A percentile compares a stretch with the other conserved stretches of the same genome.
Conservation (phyloP, 2,888 invertebrate species). For the Eugnorisma glareosa region DNA sequence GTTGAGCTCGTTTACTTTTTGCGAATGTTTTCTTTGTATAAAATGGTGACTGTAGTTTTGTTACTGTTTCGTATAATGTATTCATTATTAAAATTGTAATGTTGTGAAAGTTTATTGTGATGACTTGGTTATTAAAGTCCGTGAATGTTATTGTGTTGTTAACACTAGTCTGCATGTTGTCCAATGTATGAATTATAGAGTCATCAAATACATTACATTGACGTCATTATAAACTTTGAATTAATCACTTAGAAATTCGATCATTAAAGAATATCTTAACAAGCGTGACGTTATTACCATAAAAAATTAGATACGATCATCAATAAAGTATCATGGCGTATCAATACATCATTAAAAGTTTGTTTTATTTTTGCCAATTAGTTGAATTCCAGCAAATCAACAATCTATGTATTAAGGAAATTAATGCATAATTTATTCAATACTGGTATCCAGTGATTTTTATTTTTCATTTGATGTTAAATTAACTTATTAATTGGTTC, state of each 20-base stretch:
- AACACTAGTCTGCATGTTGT: not conserved
- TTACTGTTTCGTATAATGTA: slow-evolving; percentile 5
- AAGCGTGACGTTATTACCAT: not conserved
- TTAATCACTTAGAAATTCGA: not conserved
- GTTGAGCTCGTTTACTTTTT: slow-evolving; percentile 43
- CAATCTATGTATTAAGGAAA: not conserved
- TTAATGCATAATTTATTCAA: not conserved
- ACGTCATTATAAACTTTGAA: not conserved
- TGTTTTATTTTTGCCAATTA: not conserved
- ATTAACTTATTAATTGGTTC: not conserved
- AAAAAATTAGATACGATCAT: not conserved
- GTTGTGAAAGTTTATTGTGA: not conserved
- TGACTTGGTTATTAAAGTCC: not conserved
- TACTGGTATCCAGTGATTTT: not conserved
- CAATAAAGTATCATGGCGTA: not conserved
- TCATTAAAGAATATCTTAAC: slow-evolving; percentile 4
- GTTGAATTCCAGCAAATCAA: not conserved
- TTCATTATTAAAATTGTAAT: slow-evolving; percentile 7
- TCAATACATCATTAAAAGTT: slow-evolving; percentile 3
- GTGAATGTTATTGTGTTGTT: not conserved
- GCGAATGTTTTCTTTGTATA: slow-evolving; percentile 20
- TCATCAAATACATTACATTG: not conserved
- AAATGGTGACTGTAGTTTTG: slow-evolving; percentile 27
- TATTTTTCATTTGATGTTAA: not conserved
- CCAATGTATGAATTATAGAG: not conserved